These are phyloP conservation scores for Acrobasis suavella DNA, from an alignment of 2,888 invertebrate genomes.

Conservation along the genomic window DNA sequence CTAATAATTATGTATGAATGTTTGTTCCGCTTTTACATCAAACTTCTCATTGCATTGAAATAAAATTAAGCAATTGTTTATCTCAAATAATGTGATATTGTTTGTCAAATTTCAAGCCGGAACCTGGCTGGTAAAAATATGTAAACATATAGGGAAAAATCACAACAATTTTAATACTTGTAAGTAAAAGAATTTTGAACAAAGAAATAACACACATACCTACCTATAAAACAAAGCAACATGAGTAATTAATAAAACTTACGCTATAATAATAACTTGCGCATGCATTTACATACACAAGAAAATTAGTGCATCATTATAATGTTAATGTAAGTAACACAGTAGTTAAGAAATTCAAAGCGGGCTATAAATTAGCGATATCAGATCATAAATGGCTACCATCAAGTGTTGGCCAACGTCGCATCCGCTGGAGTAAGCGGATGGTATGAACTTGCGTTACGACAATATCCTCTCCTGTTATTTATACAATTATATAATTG, in stretches of 20 bases:
- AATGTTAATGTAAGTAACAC: not conserved
- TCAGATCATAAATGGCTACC: slow-evolving; percentile 49
- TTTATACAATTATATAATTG: slow-evolving; percentile 27
- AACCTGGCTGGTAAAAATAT: too few relatives aligned
- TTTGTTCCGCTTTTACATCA: too few relatives aligned
- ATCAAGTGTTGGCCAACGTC: slow-evolving; percentile 46
- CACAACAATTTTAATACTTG: not conserved
- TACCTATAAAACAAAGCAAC: not conserved
- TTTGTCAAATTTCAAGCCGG: too few relatives aligned
- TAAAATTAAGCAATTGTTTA: too few relatives aligned
- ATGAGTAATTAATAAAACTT: not conserved
- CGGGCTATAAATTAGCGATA: slow-evolving; percentile 14
- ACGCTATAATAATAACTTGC: not conserved
- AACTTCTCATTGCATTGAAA: too few relatives aligned
- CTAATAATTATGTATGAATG: too few relatives aligned
- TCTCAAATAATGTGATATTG: too few relatives aligned
- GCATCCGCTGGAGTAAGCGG: slow-evolving; percentile 50
- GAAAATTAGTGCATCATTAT: not conserved
- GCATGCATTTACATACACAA: not conserved
- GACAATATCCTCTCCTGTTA: slow-evolving; percentile 43
- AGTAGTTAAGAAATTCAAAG: slow-evolving; percentile 16
- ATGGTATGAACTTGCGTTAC: slow-evolving; percentile 44
- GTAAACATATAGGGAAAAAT: too few relatives aligned
- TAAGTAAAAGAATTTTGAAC: not conserved
- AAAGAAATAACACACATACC: not conserved